Evolutionary conservation across 2,888 invertebrate species (phyloP).

Genomic region (Crepidodera aurea): DNA sequence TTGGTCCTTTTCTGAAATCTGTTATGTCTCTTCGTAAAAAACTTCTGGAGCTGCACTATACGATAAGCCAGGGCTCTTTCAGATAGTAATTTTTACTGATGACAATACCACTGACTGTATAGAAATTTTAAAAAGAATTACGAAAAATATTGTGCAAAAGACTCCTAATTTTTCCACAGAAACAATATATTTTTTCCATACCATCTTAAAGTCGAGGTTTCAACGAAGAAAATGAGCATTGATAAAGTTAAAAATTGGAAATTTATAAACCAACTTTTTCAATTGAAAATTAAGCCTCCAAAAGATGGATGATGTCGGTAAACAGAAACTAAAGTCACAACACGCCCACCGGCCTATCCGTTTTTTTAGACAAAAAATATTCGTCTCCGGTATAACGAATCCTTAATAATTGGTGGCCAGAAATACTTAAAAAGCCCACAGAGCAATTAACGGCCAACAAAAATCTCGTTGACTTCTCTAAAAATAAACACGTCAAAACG

Average conservation of each 20-base stretch:
- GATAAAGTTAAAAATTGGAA: too few species aligned
- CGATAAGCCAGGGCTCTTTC: constrained; percentile 42
- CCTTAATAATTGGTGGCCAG: constrained; percentile 25
- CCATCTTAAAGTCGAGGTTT: too few species aligned
- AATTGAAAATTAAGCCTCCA: too few species aligned
- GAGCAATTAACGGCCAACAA: constrained; percentile 37
- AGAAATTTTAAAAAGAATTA: constrained; percentile 40
- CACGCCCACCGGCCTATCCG: background rate
- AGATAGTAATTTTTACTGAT: constrained; percentile 48
- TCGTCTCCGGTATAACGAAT: constrained; percentile 4
- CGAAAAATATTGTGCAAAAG: constrained; percentile 7
- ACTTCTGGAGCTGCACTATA: constrained; percentile 40
- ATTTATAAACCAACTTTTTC: too few species aligned
- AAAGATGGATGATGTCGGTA: background rate
- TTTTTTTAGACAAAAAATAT: background rate
- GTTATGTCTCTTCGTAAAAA: constrained; percentile 28
- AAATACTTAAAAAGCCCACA: constrained; percentile 26
- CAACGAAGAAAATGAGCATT: too few species aligned
- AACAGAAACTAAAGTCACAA: background rate
- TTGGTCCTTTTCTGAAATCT: constrained; percentile 16
- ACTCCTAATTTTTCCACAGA: too few species aligned
- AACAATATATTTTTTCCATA: too few species aligned
- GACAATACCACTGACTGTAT: constrained; percentile 38
- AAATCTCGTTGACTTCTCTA: constrained; percentile 49
- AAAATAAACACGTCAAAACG: constrained; percentile 55